Percentiles rank a stretch among this genome's conserved stretches.
phyloP scores from a whole-genome alignment of 2,113 vertebrate species.

The Vulpes ferrilata region DNA sequence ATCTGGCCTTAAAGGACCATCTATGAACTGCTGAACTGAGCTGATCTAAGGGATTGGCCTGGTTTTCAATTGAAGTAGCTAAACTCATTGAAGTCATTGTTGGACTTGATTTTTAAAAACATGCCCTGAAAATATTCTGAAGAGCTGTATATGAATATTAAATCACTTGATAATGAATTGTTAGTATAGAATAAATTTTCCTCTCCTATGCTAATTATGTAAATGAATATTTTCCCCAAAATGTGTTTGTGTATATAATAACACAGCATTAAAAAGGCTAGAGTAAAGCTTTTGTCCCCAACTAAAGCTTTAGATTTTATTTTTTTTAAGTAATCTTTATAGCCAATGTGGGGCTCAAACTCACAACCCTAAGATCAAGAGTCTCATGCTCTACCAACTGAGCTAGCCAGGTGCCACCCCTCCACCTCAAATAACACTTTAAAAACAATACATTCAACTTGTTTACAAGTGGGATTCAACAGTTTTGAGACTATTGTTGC shows the following conservation, averaged over 20 bases:
- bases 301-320: neutral
- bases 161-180: slow-evolving; percentile 68
- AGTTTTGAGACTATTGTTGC: neutral
- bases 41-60: slow-evolving; percentile 59
- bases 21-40: slow-evolving; percentile 35
- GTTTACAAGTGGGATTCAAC: neutral
- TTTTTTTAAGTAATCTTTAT: neutral
- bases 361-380: slow-evolving; percentile 98
- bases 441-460: slow-evolving; percentile 6
- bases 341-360: slow-evolving; percentile 98
- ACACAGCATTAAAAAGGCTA: neutral
- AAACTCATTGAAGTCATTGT: neutral
- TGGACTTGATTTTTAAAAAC: neutral
- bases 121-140: slow-evolving; percentile 45
- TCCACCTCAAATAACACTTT: neutral
- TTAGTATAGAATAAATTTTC: slow-evolving; percentile 3
- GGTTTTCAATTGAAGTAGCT: slow-evolving; percentile 75
- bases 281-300: neutral
- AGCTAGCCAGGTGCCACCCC: slow-evolving; percentile 89
- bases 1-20: slow-evolving; percentile 69
- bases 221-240: slow-evolving; percentile 36
- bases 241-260: neutral
- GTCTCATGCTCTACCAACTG: slow-evolving; percentile 99
- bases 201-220: neutral
- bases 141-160: slow-evolving; percentile 65